These are phyloP conservation scores for Atractosteus spatula DNA, from an alignment of 2,113 vertebrate genomes.

Conservation along the genomic window DNA sequence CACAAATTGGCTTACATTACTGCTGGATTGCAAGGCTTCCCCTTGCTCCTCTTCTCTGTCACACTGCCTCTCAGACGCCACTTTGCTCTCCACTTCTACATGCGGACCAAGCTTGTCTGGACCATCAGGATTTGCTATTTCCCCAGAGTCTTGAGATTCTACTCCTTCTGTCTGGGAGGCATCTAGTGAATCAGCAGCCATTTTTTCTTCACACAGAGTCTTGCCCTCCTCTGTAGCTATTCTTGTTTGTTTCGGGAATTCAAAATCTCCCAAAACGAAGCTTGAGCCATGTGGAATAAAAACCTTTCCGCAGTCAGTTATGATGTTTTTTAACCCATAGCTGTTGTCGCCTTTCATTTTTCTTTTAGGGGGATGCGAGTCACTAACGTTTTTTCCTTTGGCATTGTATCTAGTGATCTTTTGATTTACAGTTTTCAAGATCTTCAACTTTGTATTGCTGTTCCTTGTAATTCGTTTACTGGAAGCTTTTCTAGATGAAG, in stretches of 20 bases:
- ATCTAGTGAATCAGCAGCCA: conserved; percentile 14
- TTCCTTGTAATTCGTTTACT: conserved; percentile 2
- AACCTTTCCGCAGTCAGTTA: conserved; percentile 62
- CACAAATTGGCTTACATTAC: conserved; percentile 53
- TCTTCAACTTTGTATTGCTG: conserved; percentile 22
- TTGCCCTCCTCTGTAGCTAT: conserved; percentile 8
- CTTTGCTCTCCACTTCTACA: conserved; percentile 4
- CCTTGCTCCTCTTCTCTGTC: conserved; percentile 24
- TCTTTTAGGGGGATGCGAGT: conserved; percentile 37
- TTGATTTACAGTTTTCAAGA: conserved; percentile 3
- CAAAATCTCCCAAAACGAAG: conserved; percentile 28
- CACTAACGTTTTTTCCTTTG: neutral
- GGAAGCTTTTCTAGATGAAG: neutral
- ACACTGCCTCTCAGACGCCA: conserved; percentile 13
- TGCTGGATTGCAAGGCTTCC: conserved; percentile 41
- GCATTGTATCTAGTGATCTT: conserved; percentile 5
- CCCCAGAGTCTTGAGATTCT: neutral
- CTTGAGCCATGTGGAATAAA: conserved; percentile 63
- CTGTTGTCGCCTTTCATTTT: conserved; percentile 40
- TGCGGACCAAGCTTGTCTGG: conserved; percentile 9
- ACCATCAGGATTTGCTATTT: too few relatives aligned
- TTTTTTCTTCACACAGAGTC: conserved; percentile 16
- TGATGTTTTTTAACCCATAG: conserved; percentile 61
- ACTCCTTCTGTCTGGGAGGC: neutral
- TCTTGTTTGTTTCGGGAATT: conserved; percentile 26